Percentiles rank a stretch among this genome's conserved stretches.
Evolutionary conservation across 2,888 invertebrate genomes (phyloP).

Genomic region (Fragum fragum): DNA sequence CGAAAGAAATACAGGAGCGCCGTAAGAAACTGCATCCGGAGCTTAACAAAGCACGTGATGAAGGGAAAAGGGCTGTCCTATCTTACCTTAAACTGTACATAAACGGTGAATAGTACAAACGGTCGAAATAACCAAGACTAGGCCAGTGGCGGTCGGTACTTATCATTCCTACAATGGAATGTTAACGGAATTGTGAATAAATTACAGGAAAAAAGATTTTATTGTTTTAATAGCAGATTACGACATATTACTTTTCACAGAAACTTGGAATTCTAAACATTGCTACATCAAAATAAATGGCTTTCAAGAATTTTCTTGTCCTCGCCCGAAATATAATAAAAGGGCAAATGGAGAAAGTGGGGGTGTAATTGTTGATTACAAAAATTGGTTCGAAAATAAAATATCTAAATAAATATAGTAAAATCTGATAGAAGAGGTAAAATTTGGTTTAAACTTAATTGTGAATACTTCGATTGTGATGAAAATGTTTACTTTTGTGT

Average conservation of each 20-base stretch:
- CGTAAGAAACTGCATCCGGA: neutral
- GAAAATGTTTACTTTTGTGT: too few relatives aligned
- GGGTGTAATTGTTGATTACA: constrained; percentile 35
- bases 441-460: too few relatives aligned
- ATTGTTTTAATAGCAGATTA: constrained; percentile 1
- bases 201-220: constrained; percentile 30
- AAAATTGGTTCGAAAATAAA: neutral
- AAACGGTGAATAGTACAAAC: neutral
- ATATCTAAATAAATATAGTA: too few relatives aligned
- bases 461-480: too few relatives aligned
- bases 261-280: too few relatives aligned
- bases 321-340: constrained; percentile 32
- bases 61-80: neutral
- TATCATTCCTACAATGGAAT: constrained; percentile 28
- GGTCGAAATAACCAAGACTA: neutral
- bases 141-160: neutral
- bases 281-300: too few relatives aligned
- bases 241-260: too few relatives aligned
- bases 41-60: neutral
- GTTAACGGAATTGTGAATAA: constrained; percentile 27
- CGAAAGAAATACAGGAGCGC: constrained; percentile 8
- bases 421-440: too few relatives aligned
- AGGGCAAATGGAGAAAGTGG: constrained; percentile 35
- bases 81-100: neutral
- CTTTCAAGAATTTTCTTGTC: constrained; percentile 20